Percentiles rank a stretch among this genome's conserved stretches.
Conservation (phyloP, 2,113 vertebrate genomes). For the Cepphus grylle region DNA sequence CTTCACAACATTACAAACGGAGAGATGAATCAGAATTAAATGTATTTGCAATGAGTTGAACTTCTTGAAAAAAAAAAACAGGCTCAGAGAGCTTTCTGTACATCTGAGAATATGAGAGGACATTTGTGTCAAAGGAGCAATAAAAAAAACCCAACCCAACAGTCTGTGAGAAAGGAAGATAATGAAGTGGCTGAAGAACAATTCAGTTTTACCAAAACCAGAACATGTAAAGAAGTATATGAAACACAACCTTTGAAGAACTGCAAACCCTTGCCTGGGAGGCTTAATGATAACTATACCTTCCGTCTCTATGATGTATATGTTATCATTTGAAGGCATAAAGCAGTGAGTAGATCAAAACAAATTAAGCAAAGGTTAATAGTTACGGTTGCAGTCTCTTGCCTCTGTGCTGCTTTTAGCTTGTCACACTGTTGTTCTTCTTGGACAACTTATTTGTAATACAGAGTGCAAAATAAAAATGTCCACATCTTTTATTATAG, state of each 20-base stretch:
- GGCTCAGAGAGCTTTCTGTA: neutral
- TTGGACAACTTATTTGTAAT: neutral
- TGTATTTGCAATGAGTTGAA: neutral
- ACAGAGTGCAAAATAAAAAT: neutral
- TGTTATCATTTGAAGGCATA: neutral
- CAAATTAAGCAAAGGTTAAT: neutral
- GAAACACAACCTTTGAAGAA: neutral
- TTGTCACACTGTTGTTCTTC: neutral
- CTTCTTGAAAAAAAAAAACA: neutral
- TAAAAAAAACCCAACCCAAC: neutral
- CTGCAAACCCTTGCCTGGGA: neutral
- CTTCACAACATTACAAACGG: neutral
- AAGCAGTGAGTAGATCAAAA: neutral
- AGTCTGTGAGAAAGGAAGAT: neutral
- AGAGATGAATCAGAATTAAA: neutral
- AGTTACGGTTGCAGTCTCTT: rapidly evolving
- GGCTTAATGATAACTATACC: neutral
- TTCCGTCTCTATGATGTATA: neutral
- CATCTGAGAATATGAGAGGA: neutral
- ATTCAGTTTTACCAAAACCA: neutral
- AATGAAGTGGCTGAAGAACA: neutral
- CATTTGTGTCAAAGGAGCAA: neutral
- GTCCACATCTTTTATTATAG: neutral
- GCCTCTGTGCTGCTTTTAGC: neutral
- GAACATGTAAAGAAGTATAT: neutral